Base-by-base conservation (phyloP, 2,888 invertebrate genomes). In the Ypsolopha sequella region DNA sequence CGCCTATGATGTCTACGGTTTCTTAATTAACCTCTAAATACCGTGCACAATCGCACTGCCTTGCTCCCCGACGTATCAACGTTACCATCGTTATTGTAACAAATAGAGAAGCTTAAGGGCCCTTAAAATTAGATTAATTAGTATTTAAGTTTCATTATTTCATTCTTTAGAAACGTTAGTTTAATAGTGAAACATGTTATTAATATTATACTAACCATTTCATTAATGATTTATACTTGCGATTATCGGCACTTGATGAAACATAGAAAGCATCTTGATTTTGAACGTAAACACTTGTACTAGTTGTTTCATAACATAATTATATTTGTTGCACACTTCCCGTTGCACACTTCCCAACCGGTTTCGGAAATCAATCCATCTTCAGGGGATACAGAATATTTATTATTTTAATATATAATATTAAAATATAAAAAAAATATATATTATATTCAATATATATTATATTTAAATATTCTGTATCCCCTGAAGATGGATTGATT, bases 21-120 rank as follows among this genome's bases (percentile, higher is more conserved):
- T 73, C 81, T 80, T 85, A 84, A 85, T 85, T 85, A 85, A 85
- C 84, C 84, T 74, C 76, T 77, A 82, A 85, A 80, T 81, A 78
- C 80, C 75, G 71, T 68, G 75, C 72, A 72, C 70, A 66, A 3
- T 24, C 67, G 63, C 65, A 68, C 61, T 58, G 65, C 66, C 62
- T 61, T 70, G 72, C 64, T 74, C 76, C 64, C 76, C 71, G 69
- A 72, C 77, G 81, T 24, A 84, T 71, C 66, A 70, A 73, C 73
- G 68, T 71, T 74, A 72, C 76, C 74, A 72, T 75, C 76, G 76
- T 76, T 76, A 80, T 79, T 80, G 76, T 77, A 77, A 39, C 41
- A 39, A 48, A 48, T 48, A 13, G 36, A 34, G n/a, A 2, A 45
- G 35, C 24, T 43, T 43, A 24, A 24, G 8, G 43, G 24, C 24